Evolutionary conservation across 2,113 vertebrate genomes (phyloP), one percentile per base, ranked within the genome.

Genomic region (Pithys albifrons): DNA sequence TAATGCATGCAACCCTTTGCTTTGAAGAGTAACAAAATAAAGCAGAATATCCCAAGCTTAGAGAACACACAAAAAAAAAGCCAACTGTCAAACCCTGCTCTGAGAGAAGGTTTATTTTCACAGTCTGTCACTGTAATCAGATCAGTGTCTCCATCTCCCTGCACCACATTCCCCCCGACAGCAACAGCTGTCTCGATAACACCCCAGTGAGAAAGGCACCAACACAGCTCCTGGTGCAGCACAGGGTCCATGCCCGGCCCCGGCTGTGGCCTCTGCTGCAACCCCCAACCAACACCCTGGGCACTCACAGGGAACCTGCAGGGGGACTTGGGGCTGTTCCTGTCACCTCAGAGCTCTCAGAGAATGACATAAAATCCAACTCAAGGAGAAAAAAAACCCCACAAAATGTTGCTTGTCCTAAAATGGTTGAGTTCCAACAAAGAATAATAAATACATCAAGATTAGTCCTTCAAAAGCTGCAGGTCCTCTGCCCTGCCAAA

Each of bases 51-150:
- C 61, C 55, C 1, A 2, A n/a, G 49, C 22, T 85, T 82, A 69
- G 51, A 69, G 58, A 94, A 88, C 7, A 19, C n/a, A n/a, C 51
- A 52, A 70, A 76, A 74, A 78, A 77, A 55, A 35, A 39, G 14
- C 28, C 39, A 79, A 20, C 54, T 79, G 49, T 76, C 90, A 79
- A 72, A 78, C 41, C 58, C 51, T 84, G 19, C n/a, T 91, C 49
- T 74, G n/a, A 52, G 58, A 87, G 66, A 61, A 59, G 48, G 87
- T 85, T 91, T 91, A 58, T 95, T 94, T 95, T 78, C 91, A 59
- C n/a, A 86, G 57, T 52, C 61, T 94, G 70, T 72, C 86, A 45
- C 29, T 62, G 43, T 71, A 78, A 92, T 67, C 70, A 71, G 80
- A 92, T 91, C 76, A 71, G 77, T 25, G 39, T 59, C 76, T 88